Evolutionary conservation across 1,140 invertebrate species (phyloP).

Genomic region (Bradynema listronoti): DNA sequence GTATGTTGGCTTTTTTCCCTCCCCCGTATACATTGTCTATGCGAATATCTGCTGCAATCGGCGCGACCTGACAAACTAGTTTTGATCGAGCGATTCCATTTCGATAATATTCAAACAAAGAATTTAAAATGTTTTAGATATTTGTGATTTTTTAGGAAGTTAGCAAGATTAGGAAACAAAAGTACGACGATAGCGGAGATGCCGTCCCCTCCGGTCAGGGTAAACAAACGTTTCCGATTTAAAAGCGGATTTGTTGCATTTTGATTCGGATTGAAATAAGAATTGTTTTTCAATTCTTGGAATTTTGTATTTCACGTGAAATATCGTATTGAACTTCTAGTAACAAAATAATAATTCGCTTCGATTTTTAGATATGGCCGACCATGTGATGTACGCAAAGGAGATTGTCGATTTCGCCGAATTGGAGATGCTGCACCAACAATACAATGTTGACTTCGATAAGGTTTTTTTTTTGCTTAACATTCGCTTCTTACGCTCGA

Average conservation of each 20-base stretch:
- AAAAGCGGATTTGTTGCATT: neutral
- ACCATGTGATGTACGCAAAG: constrained; percentile 18
- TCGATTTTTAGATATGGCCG: constrained; percentile 3
- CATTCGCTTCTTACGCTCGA: neutral
- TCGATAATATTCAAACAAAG: too few species aligned
- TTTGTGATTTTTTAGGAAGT: too few species aligned
- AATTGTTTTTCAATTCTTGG: neutral
- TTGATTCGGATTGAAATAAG: neutral
- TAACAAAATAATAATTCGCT: too few species aligned
- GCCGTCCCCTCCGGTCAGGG: neutral
- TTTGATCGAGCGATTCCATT: too few species aligned
- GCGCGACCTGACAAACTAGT: too few species aligned
- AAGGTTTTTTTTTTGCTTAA: constrained; percentile 14
- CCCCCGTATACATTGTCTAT: too few species aligned
- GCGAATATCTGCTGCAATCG: too few species aligned
- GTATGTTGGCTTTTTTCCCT: too few species aligned
- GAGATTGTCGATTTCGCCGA: constrained; percentile 18
- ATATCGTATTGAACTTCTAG: constrained; percentile 1
- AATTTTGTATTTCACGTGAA: neutral
- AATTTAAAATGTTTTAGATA: too few species aligned
- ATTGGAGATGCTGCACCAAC: constrained; percentile 22
- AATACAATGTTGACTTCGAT: constrained; percentile 20
- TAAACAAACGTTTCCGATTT: neutral
- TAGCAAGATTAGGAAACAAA: too few species aligned
- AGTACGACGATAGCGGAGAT: too few species aligned